A percentile compares a stretch with the other conserved stretches of the same genome.
Evolutionary conservation across 2,888 invertebrate genomes (phyloP).

Genomic region (Ichneumoninae sp.): DNA sequence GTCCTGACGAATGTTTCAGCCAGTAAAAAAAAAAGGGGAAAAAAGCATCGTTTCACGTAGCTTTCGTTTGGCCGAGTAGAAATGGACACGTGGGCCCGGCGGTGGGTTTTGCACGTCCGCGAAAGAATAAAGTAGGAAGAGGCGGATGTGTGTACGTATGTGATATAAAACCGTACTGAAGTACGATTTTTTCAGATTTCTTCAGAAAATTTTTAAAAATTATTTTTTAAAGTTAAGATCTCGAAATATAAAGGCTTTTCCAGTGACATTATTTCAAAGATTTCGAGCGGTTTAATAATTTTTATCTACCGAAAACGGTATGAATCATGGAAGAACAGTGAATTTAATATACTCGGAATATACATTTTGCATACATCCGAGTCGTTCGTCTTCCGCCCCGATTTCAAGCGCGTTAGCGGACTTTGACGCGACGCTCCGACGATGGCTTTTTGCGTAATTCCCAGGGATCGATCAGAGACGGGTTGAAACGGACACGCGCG

Average conservation of each 20-base stretch:
- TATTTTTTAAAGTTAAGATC: background rate
- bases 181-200: background rate
- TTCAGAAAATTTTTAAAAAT: background rate
- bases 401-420: background rate
- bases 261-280: background rate
- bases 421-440: background rate
- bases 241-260: background rate
- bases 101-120: background rate
- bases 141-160: background rate
- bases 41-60: slow-evolving; percentile 20
- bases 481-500: slow-evolving; percentile 4
- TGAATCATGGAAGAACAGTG: background rate
- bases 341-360: background rate
- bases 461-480: slow-evolving; percentile 27
- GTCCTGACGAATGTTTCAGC: slow-evolving; percentile 50
- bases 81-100: slow-evolving; percentile 26
- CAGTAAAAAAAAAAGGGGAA: background rate
- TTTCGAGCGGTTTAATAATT: background rate
- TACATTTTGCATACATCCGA: background rate
- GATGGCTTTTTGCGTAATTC: slow-evolving; percentile 37
- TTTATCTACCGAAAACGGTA: background rate
- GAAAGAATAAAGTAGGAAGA: background rate
- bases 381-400: background rate
- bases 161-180: no score
- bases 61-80: slow-evolving; percentile 22